These are phyloP conservation scores for Acanthurus tractus DNA, from an alignment of 2,797 vertebrate genomes.

Conservation along the genomic window DNA sequence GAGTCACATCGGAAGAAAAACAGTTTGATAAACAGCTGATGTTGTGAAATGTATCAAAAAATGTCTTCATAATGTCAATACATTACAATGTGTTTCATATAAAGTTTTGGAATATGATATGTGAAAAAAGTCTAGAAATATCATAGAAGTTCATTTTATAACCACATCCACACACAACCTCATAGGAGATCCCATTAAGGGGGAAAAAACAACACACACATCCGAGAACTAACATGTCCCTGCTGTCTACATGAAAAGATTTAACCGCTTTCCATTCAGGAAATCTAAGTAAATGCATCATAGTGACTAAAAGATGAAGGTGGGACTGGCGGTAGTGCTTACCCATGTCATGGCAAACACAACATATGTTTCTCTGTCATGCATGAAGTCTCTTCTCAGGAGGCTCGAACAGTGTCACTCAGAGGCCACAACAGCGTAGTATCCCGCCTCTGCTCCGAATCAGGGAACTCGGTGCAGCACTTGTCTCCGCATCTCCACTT, in stretches of 20 bases:
- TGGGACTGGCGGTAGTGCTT: neutral
- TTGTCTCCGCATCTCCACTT: slow-evolving; percentile 42
- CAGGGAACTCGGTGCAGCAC: slow-evolving; percentile 17
- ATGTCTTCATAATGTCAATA: no score
- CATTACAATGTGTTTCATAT: no score
- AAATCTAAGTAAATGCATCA: slow-evolving; percentile 19
- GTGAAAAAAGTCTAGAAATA: no score
- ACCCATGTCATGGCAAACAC: slow-evolving; percentile 18
- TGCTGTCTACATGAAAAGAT: neutral
- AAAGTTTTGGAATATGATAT: no score
- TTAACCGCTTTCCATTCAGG: neutral
- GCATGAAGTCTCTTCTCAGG: slow-evolving; percentile 21
- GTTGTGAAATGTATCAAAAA: no score
- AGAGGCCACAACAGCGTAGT: neutral
- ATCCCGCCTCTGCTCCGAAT: slow-evolving; percentile 10
- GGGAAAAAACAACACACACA: neutral
- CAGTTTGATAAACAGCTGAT: no score
- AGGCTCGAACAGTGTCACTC: neutral
- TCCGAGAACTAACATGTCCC: neutral
- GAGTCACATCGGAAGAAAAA: no score
- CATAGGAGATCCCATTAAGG: no score
- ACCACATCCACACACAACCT: no score
- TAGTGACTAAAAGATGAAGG: slow-evolving; percentile 25
- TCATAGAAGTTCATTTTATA: no score
- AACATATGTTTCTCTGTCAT: slow-evolving; percentile 32